Base-by-base conservation (phyloP, 2,113 vertebrate genomes). In the Nycticebus coucang region DNA sequence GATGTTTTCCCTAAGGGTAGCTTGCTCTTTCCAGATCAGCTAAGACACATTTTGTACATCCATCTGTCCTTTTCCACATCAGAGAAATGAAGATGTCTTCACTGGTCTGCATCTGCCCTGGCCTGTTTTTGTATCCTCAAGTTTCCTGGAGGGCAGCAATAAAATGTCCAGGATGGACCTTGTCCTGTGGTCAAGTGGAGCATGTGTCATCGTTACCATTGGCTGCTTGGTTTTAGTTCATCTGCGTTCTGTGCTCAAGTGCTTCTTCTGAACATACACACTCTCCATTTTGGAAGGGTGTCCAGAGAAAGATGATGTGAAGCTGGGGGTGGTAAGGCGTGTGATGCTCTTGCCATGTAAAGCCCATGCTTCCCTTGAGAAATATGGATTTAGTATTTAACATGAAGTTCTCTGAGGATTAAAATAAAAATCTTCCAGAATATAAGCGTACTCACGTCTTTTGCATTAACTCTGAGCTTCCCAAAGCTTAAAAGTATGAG, bases 1-100 rank as follows among this genome's bases (percentile, higher is more conserved):
- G 96, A 96, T 97, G 95, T 97, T 95, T 96, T 95, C 94, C 95
- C 96, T 94, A 68, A 96, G 82, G 95, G 41, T 74, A 90, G 9
- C 33, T 33, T 89, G 82, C 60, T 97, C 68, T 97, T 96, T 90
- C 60, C 81, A 66, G 59, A 96, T 96, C 60, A 94, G 53, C 94
- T 78, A 85, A 94, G 87, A 88, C 22, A 60, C 72, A 35, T 95
- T 95, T 90, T 85, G 92, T 80, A 64, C 15, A 90, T 88, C 89
- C 95, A 89, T 96, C 95, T 97, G 94, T 87, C 55, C 77, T 78
- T 77, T 89, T 95, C 55, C 57, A 30, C 71, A 55, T 94, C 72
- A 83, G 80, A 94, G 66, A 81, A 94, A 84, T 84, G 87, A 93
- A 75, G 82, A 86, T 79, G 35, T 96, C 72, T 95, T 90, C 41